Percentiles rank a stretch among this genome's conserved stretches.
phyloP scores from a whole-genome alignment of 2,888 invertebrate genomes.

The Cryptosula pallasiana region DNA sequence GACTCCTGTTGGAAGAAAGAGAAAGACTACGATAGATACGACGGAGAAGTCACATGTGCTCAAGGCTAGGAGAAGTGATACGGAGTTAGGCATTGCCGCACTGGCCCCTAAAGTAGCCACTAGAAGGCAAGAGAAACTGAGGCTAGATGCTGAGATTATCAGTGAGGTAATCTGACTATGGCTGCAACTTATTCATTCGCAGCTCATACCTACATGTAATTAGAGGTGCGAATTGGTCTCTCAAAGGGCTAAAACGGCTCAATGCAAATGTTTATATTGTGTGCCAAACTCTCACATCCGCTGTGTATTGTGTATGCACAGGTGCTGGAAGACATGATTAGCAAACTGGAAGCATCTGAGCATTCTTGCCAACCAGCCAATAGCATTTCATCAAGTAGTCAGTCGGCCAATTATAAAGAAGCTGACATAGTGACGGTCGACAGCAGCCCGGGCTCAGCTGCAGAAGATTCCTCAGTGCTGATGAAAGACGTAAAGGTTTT shows the following conservation, averaged over 20 bases:
- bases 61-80: neutral
- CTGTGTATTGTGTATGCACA: neutral
- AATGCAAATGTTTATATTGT: too few relatives aligned
- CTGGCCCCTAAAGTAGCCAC: neutral
- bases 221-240: too few relatives aligned
- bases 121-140: conserved; percentile 10
- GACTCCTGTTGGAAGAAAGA: neutral
- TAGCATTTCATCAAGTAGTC: too few relatives aligned
- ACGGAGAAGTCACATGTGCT: neutral
- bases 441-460: too few relatives aligned
- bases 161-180: neutral
- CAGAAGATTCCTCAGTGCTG: too few relatives aligned
- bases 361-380: too few relatives aligned
- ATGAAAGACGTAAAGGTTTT: neutral
- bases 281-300: neutral
- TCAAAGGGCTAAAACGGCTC: too few relatives aligned
- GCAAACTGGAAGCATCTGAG: neutral
- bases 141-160: conserved; percentile 14
- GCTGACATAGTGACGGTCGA: too few relatives aligned
- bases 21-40: neutral
- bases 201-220: too few relatives aligned
- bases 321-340: neutral
- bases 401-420: too few relatives aligned
- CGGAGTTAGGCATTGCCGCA: neutral
- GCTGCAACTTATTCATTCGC: too few relatives aligned